These are phyloP conservation scores for Athene noctua DNA, from an alignment of 2,113 vertebrate genomes.

Conservation along the genomic window DNA sequence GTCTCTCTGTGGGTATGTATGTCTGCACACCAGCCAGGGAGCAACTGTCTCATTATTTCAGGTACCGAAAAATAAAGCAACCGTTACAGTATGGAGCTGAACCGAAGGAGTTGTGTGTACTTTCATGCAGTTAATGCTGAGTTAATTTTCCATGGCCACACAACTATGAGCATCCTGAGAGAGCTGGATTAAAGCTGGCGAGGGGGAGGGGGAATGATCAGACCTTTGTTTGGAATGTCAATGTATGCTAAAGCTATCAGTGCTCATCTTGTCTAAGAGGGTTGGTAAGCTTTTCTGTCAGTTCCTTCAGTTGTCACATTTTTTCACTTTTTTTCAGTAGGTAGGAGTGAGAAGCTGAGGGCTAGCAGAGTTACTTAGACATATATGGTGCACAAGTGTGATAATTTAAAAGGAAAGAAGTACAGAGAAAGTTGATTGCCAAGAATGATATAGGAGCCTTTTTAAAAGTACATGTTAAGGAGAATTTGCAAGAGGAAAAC, in stretches of 20 bases:
- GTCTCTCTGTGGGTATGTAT: background rate
- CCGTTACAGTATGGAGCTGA: background rate
- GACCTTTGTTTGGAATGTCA: background rate
- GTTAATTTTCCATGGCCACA: background rate
- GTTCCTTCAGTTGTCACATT: constrained; percentile 26
- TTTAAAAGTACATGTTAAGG: background rate
- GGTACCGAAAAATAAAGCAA: background rate
- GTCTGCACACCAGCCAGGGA: background rate
- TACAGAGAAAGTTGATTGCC: constrained; percentile 1
- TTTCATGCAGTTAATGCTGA: background rate
- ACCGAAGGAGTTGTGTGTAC: background rate
- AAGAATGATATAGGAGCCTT: background rate
- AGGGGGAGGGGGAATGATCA: background rate
- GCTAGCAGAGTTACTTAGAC: constrained; percentile 34
- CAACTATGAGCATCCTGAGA: background rate
- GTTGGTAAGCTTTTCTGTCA: constrained; percentile 1
- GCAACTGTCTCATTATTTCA: background rate
- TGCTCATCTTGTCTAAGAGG: background rate
- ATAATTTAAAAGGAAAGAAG: background rate
- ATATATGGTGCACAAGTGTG: background rate
- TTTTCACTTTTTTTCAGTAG: constrained; percentile 26
- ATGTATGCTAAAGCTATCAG: background rate
- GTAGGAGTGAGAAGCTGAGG: constrained; percentile 59
- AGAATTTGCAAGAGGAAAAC: background rate
- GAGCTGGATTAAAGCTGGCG: background rate